Evolutionary conservation across 2,888 invertebrate genomes (phyloP).

Genomic region (Drosophila cracens): DNA sequence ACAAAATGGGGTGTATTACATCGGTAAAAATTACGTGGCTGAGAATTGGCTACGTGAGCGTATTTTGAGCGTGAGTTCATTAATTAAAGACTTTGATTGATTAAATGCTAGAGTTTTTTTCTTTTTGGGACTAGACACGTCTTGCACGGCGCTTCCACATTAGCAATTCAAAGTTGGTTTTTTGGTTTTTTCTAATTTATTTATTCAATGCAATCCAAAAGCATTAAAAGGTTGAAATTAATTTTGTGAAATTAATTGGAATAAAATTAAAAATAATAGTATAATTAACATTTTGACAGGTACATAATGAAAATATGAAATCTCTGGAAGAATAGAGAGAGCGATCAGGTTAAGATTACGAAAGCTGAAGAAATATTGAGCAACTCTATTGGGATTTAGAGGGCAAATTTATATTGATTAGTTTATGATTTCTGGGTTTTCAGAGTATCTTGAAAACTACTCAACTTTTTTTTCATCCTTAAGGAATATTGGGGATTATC

Average conservation of each 20-base stretch:
- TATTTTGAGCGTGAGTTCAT: slow-evolving; percentile 10
- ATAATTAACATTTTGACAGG: background rate
- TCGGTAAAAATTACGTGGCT: slow-evolving; percentile 22
- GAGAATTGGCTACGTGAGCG: slow-evolving; percentile 23
- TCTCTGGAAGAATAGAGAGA: background rate
- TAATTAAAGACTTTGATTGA: slow-evolving; percentile 30
- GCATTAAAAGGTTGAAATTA: background rate
- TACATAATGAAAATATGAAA: background rate
- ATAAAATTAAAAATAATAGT: background rate
- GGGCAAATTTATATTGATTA: background rate
- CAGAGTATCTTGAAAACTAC: background rate
- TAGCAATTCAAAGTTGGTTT: background rate
- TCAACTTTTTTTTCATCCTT: background rate
- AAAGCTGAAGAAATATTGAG: background rate
- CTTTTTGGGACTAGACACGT: slow-evolving; percentile 11
- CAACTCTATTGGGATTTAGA: background rate
- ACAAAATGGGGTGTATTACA: slow-evolving; percentile 28
- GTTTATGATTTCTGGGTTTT: background rate
- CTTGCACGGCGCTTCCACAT: slow-evolving; percentile 3
- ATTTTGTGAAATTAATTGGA: background rate
- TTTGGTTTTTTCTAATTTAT: background rate
- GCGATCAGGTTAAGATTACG: accelerated
- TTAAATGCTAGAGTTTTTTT: background rate
- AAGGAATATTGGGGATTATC: background rate
- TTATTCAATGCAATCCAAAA: background rate